Percentiles rank a stretch among this genome's conserved stretches.
These are phyloP conservation scores for Drosophila barbarae DNA, from an alignment of 2,888 invertebrate species.

Conservation along the genomic window DNA sequence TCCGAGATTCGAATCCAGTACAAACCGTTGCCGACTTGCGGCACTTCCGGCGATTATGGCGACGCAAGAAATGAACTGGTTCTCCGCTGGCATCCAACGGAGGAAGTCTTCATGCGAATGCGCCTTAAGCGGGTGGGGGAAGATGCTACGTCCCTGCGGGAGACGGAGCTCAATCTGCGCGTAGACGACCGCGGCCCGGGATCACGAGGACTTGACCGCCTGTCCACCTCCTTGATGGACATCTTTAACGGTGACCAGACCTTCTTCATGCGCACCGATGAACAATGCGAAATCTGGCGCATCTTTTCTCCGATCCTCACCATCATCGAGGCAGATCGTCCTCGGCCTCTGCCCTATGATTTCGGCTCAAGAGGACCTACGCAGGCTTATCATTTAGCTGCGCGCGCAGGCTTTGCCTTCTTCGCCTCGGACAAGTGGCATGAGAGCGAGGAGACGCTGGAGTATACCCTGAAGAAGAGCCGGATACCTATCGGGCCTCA, in stretches of 20 bases:
- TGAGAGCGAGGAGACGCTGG: slow-evolving; percentile 18
- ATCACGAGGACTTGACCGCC: slow-evolving; percentile 3
- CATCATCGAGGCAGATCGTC: slow-evolving; percentile 49
- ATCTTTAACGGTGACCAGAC: slow-evolving; percentile 57
- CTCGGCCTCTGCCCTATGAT: slow-evolving; percentile 47
- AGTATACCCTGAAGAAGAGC: slow-evolving; percentile 31
- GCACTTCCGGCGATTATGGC: background rate
- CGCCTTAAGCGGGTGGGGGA: slow-evolving; percentile 50
- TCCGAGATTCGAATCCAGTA: slow-evolving; percentile 59
- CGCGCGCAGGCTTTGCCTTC: slow-evolving; percentile 51
- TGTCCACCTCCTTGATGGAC: slow-evolving; percentile 45
- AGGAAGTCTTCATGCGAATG: slow-evolving; percentile 63
- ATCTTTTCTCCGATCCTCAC: slow-evolving; percentile 54
- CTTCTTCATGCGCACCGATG: slow-evolving; percentile 66
- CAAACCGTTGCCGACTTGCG: slow-evolving; percentile 43
- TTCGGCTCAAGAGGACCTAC: slow-evolving; percentile 56
- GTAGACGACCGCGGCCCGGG: slow-evolving; percentile 22
- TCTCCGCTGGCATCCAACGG: slow-evolving; percentile 44
- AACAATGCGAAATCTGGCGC: slow-evolving; percentile 66
- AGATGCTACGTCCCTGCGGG: slow-evolving; percentile 36
- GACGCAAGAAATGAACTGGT: slow-evolving; percentile 54
- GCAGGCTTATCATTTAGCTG: slow-evolving; percentile 54
- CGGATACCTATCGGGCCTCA: slow-evolving; percentile 7
- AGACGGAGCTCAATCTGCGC: slow-evolving; percentile 45
- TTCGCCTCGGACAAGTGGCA: slow-evolving; percentile 56